These are phyloP conservation scores for Pelvicachromis taeniatus DNA, from an alignment of 2,113 vertebrate genomes.

Conservation along the genomic window DNA sequence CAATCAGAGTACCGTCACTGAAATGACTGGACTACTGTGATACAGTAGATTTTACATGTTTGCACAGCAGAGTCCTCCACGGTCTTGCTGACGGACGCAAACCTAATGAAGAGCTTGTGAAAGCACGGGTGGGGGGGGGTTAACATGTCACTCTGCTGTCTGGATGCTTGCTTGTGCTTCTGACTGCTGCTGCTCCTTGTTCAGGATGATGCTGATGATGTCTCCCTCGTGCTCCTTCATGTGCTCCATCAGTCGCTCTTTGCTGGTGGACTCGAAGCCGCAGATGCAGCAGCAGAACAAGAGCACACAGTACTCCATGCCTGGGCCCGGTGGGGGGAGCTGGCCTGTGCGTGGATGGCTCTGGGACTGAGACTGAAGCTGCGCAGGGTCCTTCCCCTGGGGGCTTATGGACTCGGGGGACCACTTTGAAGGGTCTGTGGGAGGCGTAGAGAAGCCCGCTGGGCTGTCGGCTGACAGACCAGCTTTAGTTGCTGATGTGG, in stretches of 20 bases:
- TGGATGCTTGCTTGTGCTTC: slow-evolving; percentile 42
- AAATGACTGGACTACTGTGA: background rate
- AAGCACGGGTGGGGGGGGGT: background rate
- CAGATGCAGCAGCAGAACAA: slow-evolving; percentile 98
- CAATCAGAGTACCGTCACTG: background rate
- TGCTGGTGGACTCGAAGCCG: slow-evolving; percentile 94
- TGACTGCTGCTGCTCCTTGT: slow-evolving; percentile 79
- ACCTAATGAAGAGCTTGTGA: background rate
- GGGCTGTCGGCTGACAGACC: background rate
- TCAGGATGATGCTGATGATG: slow-evolving; percentile 96
- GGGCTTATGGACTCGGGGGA: background rate
- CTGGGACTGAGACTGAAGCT: slow-evolving; percentile 36
- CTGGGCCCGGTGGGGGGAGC: background rate
- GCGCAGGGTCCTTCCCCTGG: background rate
- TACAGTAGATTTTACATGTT: background rate
- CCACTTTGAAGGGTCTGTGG: slow-evolving; percentile 23
- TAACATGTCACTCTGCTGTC: slow-evolving; percentile 53
- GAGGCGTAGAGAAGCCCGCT: background rate
- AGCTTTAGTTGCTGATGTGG: background rate
- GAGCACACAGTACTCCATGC: slow-evolving; percentile 88
- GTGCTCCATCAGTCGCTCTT: slow-evolving; percentile 94
- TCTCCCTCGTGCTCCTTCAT: slow-evolving; percentile 99
- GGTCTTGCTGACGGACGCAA: background rate
- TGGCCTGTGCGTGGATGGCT: background rate
- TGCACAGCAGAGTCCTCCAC: background rate